Evolutionary conservation across 2,797 vertebrate genomes (phyloP).

Genomic region (Pyrocephalus nanus): DNA sequence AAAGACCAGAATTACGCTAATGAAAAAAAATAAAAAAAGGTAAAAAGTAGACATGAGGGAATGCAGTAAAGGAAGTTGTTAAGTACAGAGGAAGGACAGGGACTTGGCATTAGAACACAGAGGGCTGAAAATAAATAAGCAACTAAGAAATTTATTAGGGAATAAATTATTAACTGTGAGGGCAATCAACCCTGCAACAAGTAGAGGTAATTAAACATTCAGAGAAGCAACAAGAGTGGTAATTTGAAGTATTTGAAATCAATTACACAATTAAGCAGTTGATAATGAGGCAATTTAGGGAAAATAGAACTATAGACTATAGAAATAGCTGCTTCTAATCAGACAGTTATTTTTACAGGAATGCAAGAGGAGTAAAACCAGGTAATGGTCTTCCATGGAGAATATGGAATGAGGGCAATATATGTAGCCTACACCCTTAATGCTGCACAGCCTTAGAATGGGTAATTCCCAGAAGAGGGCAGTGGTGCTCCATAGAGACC

Average conservation of each 20-base stretch:
- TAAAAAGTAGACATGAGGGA: not conserved
- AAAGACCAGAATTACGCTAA: not conserved
- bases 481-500: not conserved
- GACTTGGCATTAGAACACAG: not conserved
- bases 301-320: not conserved
- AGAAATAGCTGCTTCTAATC: not conserved
- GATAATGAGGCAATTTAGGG: not conserved
- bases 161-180: not conserved
- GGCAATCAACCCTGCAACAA: not conserved
- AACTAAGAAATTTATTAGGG: not conserved
- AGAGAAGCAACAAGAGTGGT: not conserved
- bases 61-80: not conserved
- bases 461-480: slow-evolving; percentile 45
- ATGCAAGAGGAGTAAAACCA: not conserved
- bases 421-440: not conserved
- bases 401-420: not conserved
- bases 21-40: not conserved
- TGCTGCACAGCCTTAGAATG: not conserved
- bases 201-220: not conserved
- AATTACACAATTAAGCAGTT: not conserved
- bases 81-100: not conserved
- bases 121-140: not conserved
- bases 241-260: not conserved
- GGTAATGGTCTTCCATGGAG: not conserved
- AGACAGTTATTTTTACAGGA: not conserved